These are phyloP conservation scores for Odobenus rosmarus DNA, from an alignment of 2,113 vertebrate genomes.

Conservation along the genomic window DNA sequence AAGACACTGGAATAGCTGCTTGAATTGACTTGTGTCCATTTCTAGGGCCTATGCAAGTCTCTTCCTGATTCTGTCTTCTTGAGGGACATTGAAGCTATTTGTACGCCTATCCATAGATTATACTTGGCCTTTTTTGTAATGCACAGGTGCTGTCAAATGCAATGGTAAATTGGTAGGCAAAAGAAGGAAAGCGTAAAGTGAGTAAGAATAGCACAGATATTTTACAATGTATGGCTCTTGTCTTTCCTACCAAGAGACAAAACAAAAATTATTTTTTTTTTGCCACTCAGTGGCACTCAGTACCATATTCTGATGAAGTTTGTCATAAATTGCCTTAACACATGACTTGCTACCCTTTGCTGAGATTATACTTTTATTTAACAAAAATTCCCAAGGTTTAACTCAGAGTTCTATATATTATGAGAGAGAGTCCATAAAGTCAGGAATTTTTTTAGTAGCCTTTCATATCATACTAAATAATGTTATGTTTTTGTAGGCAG, in stretches of 20 bases:
- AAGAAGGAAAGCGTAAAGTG: not conserved
- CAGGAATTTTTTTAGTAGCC: not conserved
- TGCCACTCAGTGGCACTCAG: not conserved
- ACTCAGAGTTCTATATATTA: not conserved
- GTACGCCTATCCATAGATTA: not conserved
- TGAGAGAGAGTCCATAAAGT: not conserved
- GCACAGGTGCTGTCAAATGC: not conserved
- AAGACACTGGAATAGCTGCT: not conserved
- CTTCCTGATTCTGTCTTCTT: not conserved
- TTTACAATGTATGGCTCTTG: not conserved
- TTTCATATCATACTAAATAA: not conserved
- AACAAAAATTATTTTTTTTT: not conserved
- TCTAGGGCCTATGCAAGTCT: not conserved
- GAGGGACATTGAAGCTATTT: not conserved
- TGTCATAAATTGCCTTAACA: not conserved
- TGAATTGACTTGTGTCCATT: not conserved
- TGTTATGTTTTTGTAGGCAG: not conserved
- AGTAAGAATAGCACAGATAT: not conserved
- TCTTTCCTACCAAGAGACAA: not conserved
- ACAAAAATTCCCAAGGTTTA: not conserved
- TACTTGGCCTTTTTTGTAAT: not conserved
- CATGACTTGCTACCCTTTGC: not conserved
- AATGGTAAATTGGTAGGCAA: not conserved
- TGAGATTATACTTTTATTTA: not conserved
- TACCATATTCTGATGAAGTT: not conserved